A percentile compares a stretch with the other conserved stretches of the same genome.
phyloP scores from a whole-genome alignment of 1,140 invertebrate species.

The Trinorchestia longiramus region DNA sequence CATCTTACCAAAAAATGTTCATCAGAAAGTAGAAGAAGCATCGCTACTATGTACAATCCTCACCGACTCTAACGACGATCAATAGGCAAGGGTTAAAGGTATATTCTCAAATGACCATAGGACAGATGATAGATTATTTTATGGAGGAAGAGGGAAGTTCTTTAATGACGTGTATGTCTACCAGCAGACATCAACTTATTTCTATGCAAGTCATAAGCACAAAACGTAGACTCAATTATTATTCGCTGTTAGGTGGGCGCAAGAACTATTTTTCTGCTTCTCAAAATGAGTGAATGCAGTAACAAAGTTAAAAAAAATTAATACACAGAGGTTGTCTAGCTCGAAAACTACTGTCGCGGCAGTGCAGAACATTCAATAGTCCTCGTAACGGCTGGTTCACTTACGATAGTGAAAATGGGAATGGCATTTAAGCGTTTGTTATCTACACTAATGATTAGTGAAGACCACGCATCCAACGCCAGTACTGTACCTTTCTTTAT shows the following conservation, averaged over 20 bases:
- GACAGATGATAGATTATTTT: background rate
- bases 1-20: background rate
- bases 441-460: background rate
- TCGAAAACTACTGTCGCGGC: background rate
- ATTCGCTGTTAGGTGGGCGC: background rate
- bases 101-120: constrained; percentile 9
- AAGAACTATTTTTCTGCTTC: background rate
- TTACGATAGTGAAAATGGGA: background rate
- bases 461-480: background rate
- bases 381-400: background rate
- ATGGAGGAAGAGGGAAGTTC: background rate
- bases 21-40: background rate
- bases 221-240: background rate
- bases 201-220: background rate
- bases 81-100: background rate
- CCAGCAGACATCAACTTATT: constrained; percentile 42
- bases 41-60: background rate
- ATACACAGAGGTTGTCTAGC: background rate
- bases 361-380: background rate
- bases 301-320: background rate
- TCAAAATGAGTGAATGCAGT: background rate
- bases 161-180: constrained; percentile 1
- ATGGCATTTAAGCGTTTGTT: background rate
- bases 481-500: background rate
- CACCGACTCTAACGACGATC: background rate